Evolutionary conservation across 1,140 invertebrate genomes (phyloP), one percentile per base, ranked within the genome.

Genomic region (Probaryconus sp.): DNA sequence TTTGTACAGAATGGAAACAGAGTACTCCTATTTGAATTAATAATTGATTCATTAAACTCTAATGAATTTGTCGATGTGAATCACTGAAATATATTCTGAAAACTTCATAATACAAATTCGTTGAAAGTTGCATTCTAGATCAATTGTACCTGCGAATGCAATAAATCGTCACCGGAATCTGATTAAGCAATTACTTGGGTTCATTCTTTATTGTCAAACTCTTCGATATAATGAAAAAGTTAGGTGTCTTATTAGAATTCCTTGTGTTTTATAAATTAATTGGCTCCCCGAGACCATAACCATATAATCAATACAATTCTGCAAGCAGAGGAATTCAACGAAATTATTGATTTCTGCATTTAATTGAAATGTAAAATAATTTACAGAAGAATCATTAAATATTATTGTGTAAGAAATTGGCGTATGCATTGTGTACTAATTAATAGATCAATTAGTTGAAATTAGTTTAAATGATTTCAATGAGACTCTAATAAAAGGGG

Each of bases 291-390:
- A 61, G 35, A 42, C 38, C 48, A 53, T 48, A 63, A 38, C 21
- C 26, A 53, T 40, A 18, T 40, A 45, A 31, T 48, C 55, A 37
- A 70, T 63, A 70, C 26, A 11, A 42, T 18, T 56, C 35, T 10
- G 45, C 68, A 48, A 28, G 14, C 14, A 65, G 55, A 13, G 38
- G 53, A 69, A 48, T 68, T 73, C 63, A 75, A 60, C 51, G 61
- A 74, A 70, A 67, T 80, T 84, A 83, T 85, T 81, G 81, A 83
- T 83, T 85, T 74, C 78, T 37, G 40, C 13, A 45, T 68, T 71
- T 28, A 67, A 56, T 14, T 40, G 45, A 35, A 58, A 68, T 26
- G n/a, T n/a, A n/a, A n/a, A n/a, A n/a, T n/a, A n/a, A n/a, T n/a
- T n/a, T n/a, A n/a, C n/a, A n/a, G n/a, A n/a, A n/a, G n/a, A n/a